phyloP scores from a whole-genome alignment of 2,113 vertebrate species.

The Isurus oxyrinchus region DNA sequence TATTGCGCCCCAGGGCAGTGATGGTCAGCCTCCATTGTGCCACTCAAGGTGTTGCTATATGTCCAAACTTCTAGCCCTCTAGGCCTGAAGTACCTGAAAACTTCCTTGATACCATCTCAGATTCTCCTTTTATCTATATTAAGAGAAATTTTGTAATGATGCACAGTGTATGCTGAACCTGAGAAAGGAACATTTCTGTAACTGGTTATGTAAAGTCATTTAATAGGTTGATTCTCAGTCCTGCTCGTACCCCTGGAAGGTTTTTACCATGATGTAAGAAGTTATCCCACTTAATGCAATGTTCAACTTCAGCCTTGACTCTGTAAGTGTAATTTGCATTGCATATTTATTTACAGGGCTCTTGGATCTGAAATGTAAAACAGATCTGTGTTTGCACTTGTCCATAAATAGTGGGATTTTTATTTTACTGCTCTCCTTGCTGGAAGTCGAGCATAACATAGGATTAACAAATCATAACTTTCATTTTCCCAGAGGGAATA shows the following conservation, averaged over 20 bases:
- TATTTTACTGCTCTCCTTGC: not conserved
- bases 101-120: not conserved
- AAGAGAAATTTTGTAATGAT: not conserved
- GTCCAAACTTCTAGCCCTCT: not conserved
- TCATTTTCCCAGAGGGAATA: no score
- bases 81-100: not conserved
- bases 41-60: no score
- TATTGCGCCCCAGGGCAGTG: no score
- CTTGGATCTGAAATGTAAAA: not conserved
- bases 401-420: not conserved
- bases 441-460: no score
- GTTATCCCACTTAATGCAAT: not conserved
- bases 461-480: no score
- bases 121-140: not conserved
- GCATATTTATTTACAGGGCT: not conserved
- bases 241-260: not conserved
- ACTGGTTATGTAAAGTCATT: not conserved
- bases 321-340: not conserved
- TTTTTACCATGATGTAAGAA: not conserved
- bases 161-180: not conserved
- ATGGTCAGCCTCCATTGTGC: no score
- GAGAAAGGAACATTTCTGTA: not conserved
- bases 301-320: not conserved
- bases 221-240: not conserved
- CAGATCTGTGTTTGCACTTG: not conserved